A percentile compares a stretch with the other conserved stretches of the same genome.
phyloP scores from a whole-genome alignment of 2,797 vertebrate species.

The Eospalax fontanierii region DNA sequence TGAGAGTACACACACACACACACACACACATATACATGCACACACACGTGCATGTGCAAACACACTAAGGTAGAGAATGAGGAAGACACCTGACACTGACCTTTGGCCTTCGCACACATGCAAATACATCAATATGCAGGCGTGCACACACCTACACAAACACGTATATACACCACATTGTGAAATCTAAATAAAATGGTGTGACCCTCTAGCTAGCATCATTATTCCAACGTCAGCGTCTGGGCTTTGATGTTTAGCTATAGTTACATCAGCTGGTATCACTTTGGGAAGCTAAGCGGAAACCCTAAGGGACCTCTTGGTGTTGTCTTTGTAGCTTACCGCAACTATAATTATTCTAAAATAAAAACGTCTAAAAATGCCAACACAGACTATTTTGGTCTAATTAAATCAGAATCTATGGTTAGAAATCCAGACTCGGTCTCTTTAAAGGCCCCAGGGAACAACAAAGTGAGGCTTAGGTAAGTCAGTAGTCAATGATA shows the following conservation, averaged over 20 bases:
- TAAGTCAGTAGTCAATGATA: background rate
- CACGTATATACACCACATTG: too few species aligned
- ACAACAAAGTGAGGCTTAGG: background rate
- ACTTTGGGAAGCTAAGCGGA: background rate
- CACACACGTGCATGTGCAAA: too few species aligned
- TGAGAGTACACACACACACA: too few species aligned
- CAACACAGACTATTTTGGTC: background rate
- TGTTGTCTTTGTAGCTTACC: conserved; percentile 17
- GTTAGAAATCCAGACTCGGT: background rate
- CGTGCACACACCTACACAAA: too few species aligned
- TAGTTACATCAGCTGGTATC: background rate
- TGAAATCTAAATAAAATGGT: background rate
- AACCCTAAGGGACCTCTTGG: background rate
- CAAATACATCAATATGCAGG: too few species aligned
- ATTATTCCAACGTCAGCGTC: background rate
- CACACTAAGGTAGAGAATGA: too few species aligned
- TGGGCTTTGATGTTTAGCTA: background rate
- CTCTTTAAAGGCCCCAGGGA: background rate
- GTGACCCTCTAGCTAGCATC: background rate
- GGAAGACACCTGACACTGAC: too few species aligned
- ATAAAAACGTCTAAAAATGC: conserved; percentile 9
- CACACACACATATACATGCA: too few species aligned
- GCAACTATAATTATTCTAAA: conserved; percentile 12
- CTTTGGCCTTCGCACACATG: too few species aligned
- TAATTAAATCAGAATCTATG: background rate